Conservation (phyloP, 2,888 invertebrate genomes). For the Boloria euphrosyne region DNA sequence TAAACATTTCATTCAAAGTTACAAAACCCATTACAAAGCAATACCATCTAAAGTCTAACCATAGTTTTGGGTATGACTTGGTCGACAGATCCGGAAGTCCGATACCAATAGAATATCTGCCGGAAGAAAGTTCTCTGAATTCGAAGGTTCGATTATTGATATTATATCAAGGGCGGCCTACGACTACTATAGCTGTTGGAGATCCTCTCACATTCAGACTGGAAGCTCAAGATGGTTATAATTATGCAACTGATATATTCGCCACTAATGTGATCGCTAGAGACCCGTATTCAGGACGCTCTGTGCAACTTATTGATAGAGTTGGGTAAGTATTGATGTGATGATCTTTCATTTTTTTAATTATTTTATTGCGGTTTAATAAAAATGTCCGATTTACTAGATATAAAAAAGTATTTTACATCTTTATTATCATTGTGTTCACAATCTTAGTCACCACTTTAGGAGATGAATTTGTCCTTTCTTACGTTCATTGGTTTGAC, state of each 20-base stretch:
- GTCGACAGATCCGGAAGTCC: constrained; percentile 92
- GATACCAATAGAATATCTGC: constrained; percentile 95
- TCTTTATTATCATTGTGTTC: too few relatives aligned
- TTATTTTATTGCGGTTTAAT: too few relatives aligned
- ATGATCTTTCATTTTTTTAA: too few relatives aligned
- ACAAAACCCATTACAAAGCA: constrained; percentile 36
- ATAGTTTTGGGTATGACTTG: constrained; percentile 74
- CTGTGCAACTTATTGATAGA: constrained; percentile 94
- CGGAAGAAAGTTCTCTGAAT: constrained; percentile 94
- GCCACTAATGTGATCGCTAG: constrained; percentile 96
- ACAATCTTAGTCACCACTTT: too few relatives aligned
- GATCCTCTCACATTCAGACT: constrained; percentile 94
- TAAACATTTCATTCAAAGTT: constrained; percentile 68
- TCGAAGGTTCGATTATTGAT: constrained; percentile 93
- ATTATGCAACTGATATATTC: constrained; percentile 94
- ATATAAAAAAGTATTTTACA: too few relatives aligned
- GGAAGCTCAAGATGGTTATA: constrained; percentile 94
- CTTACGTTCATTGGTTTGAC: too few relatives aligned
- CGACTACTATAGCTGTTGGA: constrained; percentile 96
- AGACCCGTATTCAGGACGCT: constrained; percentile 95
- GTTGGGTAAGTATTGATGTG: constrained; percentile 85
- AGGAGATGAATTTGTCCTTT: too few relatives aligned
- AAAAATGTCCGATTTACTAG: too few relatives aligned
- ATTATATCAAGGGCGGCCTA: constrained; percentile 94
- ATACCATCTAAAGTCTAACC: constrained; percentile 63